Conservation (phyloP, 2,888 invertebrate species). For the Hofmannophila pseudospretella region DNA sequence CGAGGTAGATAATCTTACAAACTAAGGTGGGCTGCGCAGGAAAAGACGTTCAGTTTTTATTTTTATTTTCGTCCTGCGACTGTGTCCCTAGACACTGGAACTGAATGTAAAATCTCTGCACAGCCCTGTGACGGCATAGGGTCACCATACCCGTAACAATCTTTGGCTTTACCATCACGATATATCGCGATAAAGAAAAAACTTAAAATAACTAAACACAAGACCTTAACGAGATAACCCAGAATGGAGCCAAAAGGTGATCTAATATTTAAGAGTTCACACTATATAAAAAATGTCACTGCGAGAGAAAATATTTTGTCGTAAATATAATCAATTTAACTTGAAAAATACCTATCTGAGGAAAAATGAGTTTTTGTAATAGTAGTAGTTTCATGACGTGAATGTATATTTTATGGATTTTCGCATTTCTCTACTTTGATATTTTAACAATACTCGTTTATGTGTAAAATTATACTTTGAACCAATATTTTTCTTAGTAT, state of each 20-base stretch:
- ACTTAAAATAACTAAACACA: constrained; percentile 36
- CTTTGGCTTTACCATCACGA: constrained; percentile 79
- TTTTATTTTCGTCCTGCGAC: constrained; percentile 15
- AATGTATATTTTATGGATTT: no score
- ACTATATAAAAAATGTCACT: no score
- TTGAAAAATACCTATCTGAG: no score
- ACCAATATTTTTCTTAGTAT: no score
- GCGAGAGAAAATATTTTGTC: no score
- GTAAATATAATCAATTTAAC: no score
- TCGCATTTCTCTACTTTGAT: no score
- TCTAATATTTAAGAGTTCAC: constrained; percentile 9
- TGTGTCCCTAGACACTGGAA: constrained; percentile 14
- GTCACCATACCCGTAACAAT: constrained; percentile 78
- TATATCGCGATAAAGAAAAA: constrained; percentile 64
- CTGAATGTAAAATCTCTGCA: constrained; percentile 43
- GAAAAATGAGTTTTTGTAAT: no score
- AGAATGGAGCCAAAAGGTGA: constrained; percentile 40
- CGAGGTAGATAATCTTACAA: constrained; percentile 76
- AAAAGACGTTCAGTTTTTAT: constrained; percentile 32
- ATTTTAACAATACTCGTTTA: no score
- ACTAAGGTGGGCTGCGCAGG: constrained; percentile 51
- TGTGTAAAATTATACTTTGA: no score
- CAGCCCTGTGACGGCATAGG: constrained; percentile 75
- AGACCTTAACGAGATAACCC: constrained; percentile 42
- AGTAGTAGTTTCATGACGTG: no score